Evolutionary conservation across 2,888 invertebrate genomes (phyloP), one percentile per base, ranked within the genome.

Genomic region (Calliopum simillimum): DNA sequence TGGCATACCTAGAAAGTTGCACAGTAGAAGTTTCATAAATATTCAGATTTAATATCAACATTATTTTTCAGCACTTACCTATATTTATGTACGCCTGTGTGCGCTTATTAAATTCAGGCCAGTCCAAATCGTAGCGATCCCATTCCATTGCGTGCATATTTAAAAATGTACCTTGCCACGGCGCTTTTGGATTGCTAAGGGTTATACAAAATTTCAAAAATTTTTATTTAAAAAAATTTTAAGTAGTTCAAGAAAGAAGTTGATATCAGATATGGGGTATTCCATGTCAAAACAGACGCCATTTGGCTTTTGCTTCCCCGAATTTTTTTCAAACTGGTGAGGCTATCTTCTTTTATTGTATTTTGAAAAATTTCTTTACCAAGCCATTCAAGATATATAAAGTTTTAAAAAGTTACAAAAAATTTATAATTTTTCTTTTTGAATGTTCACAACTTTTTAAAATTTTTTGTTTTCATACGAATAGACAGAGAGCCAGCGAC

Each of bases 91-190:
- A 97, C 11, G 91, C 90, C 81, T 95, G 93, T 75, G 92, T 91
- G 1, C 88, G 88, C 2, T 88, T 87, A 76, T 93, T 93, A 80
- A 94, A 97, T 77, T 93, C 92, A 0, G 94, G 94, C 97, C 97
- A 97, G 72, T 93, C 92, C 14, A 92, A 87, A 71, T 93, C 91
- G 80, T 91, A 92, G 73, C 89, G 88, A 72, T 87, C 88, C 92
- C 93, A 93, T 69, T 92, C 91, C 64, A 89, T 88, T 47, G 89
- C 88, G 74, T 91, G 90, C 33, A 90, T 86, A 47, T 91, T 91
- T 71, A 89, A 84, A 79, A 91, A 93, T 71, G 89, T 89, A 70
- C 89, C 89, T 69, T 88, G 89, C 82, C 90, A 89, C 12, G 92
- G 92, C 12, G 92, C 90, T 77, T 94, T 94, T 0, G 94, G 95